phyloP scores from a whole-genome alignment of 1,140 invertebrate genomes.

The Idris sp. region DNA sequence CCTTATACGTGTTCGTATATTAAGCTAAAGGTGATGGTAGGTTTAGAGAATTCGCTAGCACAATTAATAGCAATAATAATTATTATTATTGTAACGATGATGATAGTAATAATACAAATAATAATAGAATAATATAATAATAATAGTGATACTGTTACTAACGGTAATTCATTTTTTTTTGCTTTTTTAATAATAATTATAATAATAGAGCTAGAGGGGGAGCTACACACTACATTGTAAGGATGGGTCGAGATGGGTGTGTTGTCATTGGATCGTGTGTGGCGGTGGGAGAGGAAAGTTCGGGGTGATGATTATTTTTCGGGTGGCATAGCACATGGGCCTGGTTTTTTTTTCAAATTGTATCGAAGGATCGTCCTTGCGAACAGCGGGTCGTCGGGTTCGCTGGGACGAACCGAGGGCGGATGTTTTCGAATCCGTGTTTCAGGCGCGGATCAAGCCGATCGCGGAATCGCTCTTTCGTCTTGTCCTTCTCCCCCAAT shows the following conservation, averaged over 20 bases:
- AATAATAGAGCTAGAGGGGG: conserved; percentile 57
- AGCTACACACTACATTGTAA: conserved; percentile 64
- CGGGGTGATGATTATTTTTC: no score
- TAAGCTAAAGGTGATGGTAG: conserved; percentile 23
- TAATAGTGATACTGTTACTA: conserved; percentile 72
- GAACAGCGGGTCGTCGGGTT: conserved; percentile 65
- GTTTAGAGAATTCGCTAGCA: conserved; percentile 38
- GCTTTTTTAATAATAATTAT: conserved; percentile 65
- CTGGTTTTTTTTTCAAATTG: no score
- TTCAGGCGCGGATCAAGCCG: conserved; percentile 39
- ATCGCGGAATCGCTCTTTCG: conserved; percentile 36
- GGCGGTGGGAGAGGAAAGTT: conserved; percentile 61
- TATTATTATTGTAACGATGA: conserved; percentile 76
- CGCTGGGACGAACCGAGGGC: conserved; percentile 66
- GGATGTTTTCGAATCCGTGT: conserved; percentile 36
- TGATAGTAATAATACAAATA: conserved; percentile 77
- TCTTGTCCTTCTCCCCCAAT: no score
- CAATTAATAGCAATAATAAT: conserved; percentile 73
- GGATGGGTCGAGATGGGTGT: conserved; percentile 56
- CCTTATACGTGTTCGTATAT: no score
- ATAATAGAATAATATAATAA: conserved; percentile 71
- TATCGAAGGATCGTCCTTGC: conserved; percentile 63
- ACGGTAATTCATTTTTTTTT: no score
- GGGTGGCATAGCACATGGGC: conserved; percentile 46
- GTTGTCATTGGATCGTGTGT: conserved; percentile 58